A percentile compares a stretch with the other conserved stretches of the same genome.
Evolutionary conservation across 2,888 invertebrate genomes (phyloP).

Genomic region (Brachycybe producta): DNA sequence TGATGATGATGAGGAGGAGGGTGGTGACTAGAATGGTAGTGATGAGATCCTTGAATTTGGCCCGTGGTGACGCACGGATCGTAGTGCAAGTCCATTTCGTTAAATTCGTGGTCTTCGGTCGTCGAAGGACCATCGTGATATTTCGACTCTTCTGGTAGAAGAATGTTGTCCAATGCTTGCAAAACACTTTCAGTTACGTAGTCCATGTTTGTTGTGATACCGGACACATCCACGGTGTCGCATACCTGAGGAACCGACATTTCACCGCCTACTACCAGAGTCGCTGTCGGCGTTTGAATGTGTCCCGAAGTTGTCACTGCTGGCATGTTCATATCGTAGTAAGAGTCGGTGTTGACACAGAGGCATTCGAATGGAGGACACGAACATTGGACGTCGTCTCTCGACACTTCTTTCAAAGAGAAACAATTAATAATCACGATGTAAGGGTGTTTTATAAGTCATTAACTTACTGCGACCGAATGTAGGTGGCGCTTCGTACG

Average conservation of each 20-base stretch:
- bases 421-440: not conserved
- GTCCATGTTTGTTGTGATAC: constrained; percentile 2
- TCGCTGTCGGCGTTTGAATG: not conserved
- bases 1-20: no score
- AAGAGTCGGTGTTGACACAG: constrained; percentile 14
- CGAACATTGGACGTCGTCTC: constrained; percentile 20
- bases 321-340: not conserved
- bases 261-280: not conserved
- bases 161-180: constrained; percentile 7
- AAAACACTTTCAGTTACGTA: constrained; percentile 5
- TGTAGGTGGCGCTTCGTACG: no score
- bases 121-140: not conserved
- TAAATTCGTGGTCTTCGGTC: no score
- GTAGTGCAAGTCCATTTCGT: no score
- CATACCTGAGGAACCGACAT: not conserved
- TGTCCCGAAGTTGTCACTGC: not conserved
- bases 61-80: no score
- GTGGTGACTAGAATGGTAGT: no score
- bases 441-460: no score
- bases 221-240: not conserved
- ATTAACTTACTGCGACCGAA: no score
- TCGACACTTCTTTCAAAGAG: not conserved
- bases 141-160: not conserved
- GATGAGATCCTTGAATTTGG: no score
- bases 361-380: constrained; percentile 25